Percentiles rank a stretch among this genome's conserved stretches.
Conservation (phyloP, 2,888 invertebrate genomes). For the Acanthosepion lycidas region DNA sequence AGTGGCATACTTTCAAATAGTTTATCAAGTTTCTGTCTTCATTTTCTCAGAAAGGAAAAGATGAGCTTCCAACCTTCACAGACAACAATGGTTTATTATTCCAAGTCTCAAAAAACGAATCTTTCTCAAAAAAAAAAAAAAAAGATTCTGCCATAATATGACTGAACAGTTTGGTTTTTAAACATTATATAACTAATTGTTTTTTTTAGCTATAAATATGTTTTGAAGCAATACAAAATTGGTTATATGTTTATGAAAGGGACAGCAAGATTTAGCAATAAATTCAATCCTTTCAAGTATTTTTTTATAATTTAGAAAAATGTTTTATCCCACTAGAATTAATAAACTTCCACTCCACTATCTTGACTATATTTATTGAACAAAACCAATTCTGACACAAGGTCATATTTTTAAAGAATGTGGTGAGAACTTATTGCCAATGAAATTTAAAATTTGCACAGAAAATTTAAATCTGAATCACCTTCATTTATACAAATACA, state of each 20-base stretch:
- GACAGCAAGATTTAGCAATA: no score
- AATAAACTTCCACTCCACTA: no score
- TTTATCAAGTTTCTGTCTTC: not conserved
- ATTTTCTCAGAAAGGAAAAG: not conserved
- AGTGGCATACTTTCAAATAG: not conserved
- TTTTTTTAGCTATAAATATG: not conserved
- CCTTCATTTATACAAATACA: no score
- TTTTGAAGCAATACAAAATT: not conserved
- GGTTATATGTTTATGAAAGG: not conserved
- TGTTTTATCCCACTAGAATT: no score
- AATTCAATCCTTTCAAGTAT: no score
- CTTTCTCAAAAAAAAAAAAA: not conserved
- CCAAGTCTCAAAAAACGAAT: not conserved
- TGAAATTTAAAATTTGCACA: no score
- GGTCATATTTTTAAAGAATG: no score
- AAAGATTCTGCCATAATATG: not conserved
- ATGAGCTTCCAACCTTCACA: not conserved
- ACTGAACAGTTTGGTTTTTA: not conserved
- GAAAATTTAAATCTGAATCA: no score
- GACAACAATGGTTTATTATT: constrained; percentile 6
- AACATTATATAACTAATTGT: not conserved
- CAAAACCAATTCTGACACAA: no score
- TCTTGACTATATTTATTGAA: no score
- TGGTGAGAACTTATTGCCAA: no score
- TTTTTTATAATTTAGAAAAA: no score